Conservation (phyloP, 2,113 vertebrate genomes). For the Vombatus ursinus region DNA sequence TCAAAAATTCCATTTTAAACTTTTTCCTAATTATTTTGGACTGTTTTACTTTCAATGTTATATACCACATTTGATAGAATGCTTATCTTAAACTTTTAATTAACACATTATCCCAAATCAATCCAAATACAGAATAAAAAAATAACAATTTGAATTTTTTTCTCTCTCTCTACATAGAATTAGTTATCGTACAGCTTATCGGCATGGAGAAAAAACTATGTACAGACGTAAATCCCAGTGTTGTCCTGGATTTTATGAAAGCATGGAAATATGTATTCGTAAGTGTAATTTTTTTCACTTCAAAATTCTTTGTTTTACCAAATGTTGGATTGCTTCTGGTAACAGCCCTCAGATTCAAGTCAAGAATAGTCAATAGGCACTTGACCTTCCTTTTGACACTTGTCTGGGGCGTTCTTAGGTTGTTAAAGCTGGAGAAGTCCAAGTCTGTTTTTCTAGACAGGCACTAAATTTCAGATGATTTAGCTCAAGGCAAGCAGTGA, state of each 20-base stretch:
- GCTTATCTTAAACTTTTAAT: conserved; percentile 30
- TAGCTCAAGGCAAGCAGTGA: neutral
- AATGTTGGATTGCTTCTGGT: neutral
- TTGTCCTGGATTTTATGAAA: conserved; percentile 96
- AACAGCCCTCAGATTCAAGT: neutral
- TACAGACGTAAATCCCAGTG: conserved; percentile 97
- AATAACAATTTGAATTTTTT: conserved; percentile 56
- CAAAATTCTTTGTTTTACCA: neutral
- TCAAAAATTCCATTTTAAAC: conserved; percentile 8
- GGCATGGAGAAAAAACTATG: conserved; percentile 96
- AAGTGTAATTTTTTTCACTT: conserved; percentile 80
- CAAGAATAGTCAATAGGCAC: rapidly evolving
- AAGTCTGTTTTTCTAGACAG: neutral
- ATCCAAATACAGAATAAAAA: neutral
- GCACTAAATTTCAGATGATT: neutral
- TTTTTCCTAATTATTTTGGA: conserved; percentile 44
- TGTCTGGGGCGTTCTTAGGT: neutral
- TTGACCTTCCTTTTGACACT: neutral
- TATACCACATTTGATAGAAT: neutral
- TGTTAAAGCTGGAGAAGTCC: neutral
- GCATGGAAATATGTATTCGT: conserved; percentile 94
- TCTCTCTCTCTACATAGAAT: conserved; percentile 83
- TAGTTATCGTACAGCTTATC: conserved; percentile 95
- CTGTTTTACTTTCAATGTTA: conserved; percentile 1
- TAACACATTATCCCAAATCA: conserved; percentile 8